Evolutionary conservation across 2,113 vertebrate genomes (phyloP).

Genomic region (Astatotilapia flaviijosephi): DNA sequence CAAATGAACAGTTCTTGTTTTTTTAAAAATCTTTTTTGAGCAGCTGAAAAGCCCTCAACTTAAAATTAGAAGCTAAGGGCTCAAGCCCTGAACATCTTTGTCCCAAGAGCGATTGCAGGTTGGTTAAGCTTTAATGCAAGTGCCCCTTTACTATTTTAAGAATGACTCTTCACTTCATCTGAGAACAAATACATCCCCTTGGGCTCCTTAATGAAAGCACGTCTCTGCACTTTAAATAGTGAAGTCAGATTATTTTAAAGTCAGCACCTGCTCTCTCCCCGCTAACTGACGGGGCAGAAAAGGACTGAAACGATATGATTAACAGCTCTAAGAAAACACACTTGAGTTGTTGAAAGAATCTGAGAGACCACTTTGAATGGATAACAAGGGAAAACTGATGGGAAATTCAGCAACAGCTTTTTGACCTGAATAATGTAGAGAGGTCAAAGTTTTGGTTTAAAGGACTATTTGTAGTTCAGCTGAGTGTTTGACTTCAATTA

Average conservation of each 20-base stretch:
- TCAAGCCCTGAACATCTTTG: rapidly evolving
- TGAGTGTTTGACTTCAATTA: background rate
- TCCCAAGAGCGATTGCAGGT: background rate
- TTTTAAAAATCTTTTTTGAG: background rate
- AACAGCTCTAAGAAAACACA: background rate
- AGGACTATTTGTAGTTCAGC: background rate
- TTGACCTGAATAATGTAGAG: background rate
- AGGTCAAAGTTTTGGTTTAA: background rate
- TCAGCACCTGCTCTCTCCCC: background rate
- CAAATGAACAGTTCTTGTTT: background rate
- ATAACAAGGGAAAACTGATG: background rate
- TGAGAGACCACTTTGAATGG: background rate
- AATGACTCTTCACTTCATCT: background rate
- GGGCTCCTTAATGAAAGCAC: background rate
- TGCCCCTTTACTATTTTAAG: background rate
- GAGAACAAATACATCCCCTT: background rate
- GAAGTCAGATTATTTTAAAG: background rate
- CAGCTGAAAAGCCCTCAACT: background rate
- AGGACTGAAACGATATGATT: background rate
- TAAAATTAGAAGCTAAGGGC: background rate
- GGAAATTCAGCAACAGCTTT: background rate
- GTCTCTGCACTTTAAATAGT: background rate
- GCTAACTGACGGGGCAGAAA: background rate
- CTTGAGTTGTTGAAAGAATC: background rate
- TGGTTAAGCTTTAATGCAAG: background rate